phyloP scores from a whole-genome alignment of 2,113 vertebrate genomes.

The Stigmatopora nigra region DNA sequence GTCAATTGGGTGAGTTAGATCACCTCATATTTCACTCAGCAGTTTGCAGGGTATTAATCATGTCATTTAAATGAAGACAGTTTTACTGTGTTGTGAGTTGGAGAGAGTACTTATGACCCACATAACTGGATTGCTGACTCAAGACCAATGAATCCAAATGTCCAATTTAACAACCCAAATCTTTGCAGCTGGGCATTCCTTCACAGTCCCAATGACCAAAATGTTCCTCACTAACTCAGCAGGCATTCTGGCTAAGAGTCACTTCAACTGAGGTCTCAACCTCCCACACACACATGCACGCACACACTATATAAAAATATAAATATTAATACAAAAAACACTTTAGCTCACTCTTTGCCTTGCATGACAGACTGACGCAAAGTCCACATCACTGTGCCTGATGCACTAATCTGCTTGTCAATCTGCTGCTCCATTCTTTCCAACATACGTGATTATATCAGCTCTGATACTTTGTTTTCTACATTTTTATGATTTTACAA shows the following conservation, averaged over 20 bases:
- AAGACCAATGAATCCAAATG: slow-evolving; percentile 42
- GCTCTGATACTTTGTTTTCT: too few species aligned
- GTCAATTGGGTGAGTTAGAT: slow-evolving; percentile 41
- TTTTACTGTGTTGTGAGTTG: slow-evolving; percentile 52
- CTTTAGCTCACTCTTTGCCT: too few species aligned
- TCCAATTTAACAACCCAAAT: slow-evolving; percentile 40
- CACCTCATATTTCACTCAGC: slow-evolving; percentile 58
- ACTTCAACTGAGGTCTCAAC: not conserved
- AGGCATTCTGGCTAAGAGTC: not conserved
- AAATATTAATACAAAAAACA: not conserved
- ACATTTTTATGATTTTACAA: too few species aligned
- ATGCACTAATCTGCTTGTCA: too few species aligned
- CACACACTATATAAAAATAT: not conserved
- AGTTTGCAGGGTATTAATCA: slow-evolving; percentile 57
- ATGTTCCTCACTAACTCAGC: slow-evolving; percentile 18
- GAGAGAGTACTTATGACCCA: slow-evolving; percentile 37
- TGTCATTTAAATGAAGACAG: slow-evolving; percentile 54
- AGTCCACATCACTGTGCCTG: too few species aligned
- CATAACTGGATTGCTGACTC: slow-evolving; percentile 37
- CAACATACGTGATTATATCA: too few species aligned
- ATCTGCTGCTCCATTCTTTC: too few species aligned
- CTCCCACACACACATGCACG: not conserved
- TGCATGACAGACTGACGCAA: too few species aligned
- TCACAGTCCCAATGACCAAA: slow-evolving; percentile 27
- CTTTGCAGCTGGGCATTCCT: slow-evolving; percentile 32